Evolutionary conservation across 2,113 vertebrate genomes (phyloP).

Genomic region (Phrynocephalus versicolor): DNA sequence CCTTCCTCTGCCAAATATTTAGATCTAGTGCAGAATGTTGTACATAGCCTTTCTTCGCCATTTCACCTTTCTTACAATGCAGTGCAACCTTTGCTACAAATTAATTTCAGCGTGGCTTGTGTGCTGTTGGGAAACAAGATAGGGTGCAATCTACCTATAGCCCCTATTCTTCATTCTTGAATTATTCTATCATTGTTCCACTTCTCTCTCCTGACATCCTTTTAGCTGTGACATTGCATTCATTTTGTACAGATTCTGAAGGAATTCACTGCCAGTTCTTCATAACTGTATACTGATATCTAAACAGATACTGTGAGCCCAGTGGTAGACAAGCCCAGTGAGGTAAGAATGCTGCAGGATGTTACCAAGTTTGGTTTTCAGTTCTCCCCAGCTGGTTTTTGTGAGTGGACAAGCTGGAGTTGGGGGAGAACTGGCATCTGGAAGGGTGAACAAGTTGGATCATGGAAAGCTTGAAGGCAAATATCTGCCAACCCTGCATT

Average conservation of each 20-base stretch:
- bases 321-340: background rate
- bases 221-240: background rate
- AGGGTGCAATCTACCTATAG: background rate
- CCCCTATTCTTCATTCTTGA: background rate
- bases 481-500: background rate
- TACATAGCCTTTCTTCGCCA: background rate
- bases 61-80: background rate
- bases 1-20: background rate
- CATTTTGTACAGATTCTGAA: background rate
- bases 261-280: background rate
- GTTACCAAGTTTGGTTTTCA: background rate
- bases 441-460: background rate
- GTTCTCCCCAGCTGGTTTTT: background rate
- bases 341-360: background rate
- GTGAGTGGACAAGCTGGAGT: background rate
- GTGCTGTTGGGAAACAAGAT: background rate
- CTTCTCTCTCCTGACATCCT: background rate
- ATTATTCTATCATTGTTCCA: background rate
- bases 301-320: background rate
- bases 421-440: background rate
- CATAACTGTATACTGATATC: background rate
- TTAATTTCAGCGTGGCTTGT: slow-evolving; percentile 13
- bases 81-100: background rate
- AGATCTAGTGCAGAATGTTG: background rate
- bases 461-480: background rate